A percentile compares a stretch with the other conserved stretches of the same genome.
These are phyloP conservation scores for Neofelis nebulosa DNA, from an alignment of 2,113 vertebrate genomes.

Conservation along the genomic window DNA sequence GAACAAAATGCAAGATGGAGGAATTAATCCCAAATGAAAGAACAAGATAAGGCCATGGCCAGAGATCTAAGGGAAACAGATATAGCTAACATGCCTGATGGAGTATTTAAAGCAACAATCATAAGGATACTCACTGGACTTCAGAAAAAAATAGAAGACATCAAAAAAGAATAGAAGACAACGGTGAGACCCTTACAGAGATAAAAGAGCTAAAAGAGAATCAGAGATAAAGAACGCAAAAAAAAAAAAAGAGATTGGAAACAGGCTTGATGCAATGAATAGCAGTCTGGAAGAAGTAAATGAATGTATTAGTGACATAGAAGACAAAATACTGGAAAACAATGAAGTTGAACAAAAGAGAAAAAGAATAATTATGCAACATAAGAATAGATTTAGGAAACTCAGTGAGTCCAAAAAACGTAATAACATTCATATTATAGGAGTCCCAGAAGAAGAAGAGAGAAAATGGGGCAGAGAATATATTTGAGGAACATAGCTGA, in stretches of 20 bases:
- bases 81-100: background rate
- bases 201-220: background rate
- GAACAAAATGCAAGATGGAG: background rate
- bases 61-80: background rate
- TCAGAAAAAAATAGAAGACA: background rate
- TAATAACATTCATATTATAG: background rate
- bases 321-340: background rate
- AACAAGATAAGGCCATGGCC: background rate
- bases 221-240: background rate
- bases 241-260: background rate
- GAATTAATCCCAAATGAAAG: background rate
- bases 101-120: background rate
- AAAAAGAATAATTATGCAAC: background rate
- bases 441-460: background rate
- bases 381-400: background rate
- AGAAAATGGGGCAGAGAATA: background rate
- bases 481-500: background rate
- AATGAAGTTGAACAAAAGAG: background rate
- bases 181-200: background rate
- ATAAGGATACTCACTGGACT: background rate
- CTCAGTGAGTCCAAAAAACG: background rate
- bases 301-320: background rate
- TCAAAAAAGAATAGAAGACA: background rate
- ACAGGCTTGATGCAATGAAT: background rate
- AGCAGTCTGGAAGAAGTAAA: background rate